Percentiles rank a stretch among this genome's conserved stretches.
Evolutionary conservation across 2,113 vertebrate species (phyloP).

Genomic region (Fregetta grallaria): DNA sequence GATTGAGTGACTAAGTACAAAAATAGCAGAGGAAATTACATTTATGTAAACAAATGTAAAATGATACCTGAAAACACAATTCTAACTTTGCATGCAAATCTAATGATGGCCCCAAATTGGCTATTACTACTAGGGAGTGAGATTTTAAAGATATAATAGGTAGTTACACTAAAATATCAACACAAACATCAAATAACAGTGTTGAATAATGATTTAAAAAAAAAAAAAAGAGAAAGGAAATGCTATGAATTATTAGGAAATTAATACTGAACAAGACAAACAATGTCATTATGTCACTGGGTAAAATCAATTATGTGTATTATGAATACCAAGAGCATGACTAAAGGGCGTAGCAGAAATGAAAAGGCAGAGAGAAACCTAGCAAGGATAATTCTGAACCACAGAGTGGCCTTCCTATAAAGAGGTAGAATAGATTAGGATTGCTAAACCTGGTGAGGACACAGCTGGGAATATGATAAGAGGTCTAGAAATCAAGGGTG

Average conservation of each 20-base stretch:
- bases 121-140: not conserved
- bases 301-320: not conserved
- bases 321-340: not conserved
- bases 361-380: not conserved
- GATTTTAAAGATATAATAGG: not conserved
- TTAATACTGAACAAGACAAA: not conserved
- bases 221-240: not conserved
- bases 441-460: not conserved
- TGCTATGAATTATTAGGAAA: not conserved
- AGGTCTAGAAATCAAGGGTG: not conserved
- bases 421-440: not conserved
- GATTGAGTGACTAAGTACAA: not conserved
- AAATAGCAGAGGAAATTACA: conserved; percentile 1
- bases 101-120: not conserved
- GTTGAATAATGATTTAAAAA: not conserved
- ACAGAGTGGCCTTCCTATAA: not conserved
- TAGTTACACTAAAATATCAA: not conserved
- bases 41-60: conserved; percentile 14
- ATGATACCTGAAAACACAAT: not conserved
- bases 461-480: not conserved
- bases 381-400: not conserved
- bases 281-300: not conserved
- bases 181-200: not conserved
- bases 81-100: not conserved
- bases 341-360: not conserved